Evolutionary conservation across 2,888 invertebrate genomes (phyloP), one percentile per base, ranked within the genome.

Genomic region (Zhuqinia jingwanae): DNA sequence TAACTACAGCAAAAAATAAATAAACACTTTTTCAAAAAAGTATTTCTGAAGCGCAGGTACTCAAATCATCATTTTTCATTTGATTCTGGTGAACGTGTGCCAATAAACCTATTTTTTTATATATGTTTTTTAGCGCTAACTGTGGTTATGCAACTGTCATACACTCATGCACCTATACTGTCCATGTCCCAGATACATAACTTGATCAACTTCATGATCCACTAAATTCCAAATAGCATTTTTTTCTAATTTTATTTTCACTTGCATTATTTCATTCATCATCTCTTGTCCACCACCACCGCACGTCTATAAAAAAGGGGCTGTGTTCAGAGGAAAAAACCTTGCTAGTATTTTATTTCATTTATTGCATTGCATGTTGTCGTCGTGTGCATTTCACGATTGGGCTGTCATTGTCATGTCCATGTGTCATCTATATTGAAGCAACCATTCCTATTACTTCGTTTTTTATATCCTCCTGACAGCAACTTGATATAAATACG

Each of bases 81-180:
- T 76, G 56, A 68, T 42, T 42, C 11, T 42, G 17, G 27, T 58
- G 76, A 58, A 70, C 80, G 56, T 70, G 53, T 70, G 80, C 70
- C 80, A 68, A 70, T 80, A 80, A 70, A 70, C 80, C 79, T 68
- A 80, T 50, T 80, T 80, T 68, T 42, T 36, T 47, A 1, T n/a
- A n/a, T n/a, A n/a, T n/a, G n/a, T n/a, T n/a, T n/a, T n/a, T n/a
- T n/a, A n/a, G n/a, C n/a, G n/a, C n/a, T n/a, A n/a, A n/a, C n/a
- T n/a, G n/a, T n/a, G n/a, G n/a, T n/a, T n/a, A n/a, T n/a, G n/a
- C n/a, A n/a, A n/a, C n/a, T 58, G 58, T 58, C 22, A 25, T 25
- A 58, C 11, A n/a, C n/a, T n/a, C n/a, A n/a, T n/a, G n/a, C n/a
- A n/a, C n/a, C n/a, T n/a, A n/a, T n/a, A n/a, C n/a, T 8, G 36